Evolutionary conservation across 1,140 invertebrate genomes (phyloP).

Genomic region (Trissolcus basalis): DNA sequence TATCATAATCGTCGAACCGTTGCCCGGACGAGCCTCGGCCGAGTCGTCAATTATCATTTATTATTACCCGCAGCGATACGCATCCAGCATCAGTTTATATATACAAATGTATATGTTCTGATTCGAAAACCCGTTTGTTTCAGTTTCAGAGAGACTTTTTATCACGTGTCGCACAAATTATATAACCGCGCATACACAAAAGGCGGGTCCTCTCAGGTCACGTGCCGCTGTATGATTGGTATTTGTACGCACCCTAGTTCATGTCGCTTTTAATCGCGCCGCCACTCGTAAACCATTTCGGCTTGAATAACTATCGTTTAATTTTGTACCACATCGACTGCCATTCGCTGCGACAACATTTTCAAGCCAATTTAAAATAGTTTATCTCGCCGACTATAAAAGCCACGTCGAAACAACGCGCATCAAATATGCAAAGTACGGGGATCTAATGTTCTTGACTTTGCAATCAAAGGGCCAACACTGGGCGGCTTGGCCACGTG

Average conservation of each 20-base stretch:
- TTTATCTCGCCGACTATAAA: not conserved
- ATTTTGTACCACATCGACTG: slow-evolving; percentile 20
- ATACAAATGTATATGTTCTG: not conserved
- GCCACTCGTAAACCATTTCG: slow-evolving; percentile 31
- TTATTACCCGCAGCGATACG: slow-evolving; percentile 27
- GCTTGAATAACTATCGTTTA: slow-evolving; percentile 18
- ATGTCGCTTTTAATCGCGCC: slow-evolving; percentile 15
- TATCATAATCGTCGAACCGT: slow-evolving; percentile 52
- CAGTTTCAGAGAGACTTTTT: slow-evolving; percentile 14
- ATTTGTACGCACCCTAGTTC: slow-evolving; percentile 49
- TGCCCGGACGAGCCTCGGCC: not conserved
- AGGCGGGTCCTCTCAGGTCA: slow-evolving; percentile 14
- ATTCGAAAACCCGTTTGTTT: slow-evolving; percentile 6
- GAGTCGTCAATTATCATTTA: slow-evolving; percentile 50
- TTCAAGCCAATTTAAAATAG: not conserved
- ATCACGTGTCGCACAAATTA: slow-evolving; percentile 21
- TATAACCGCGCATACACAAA: slow-evolving; percentile 2
- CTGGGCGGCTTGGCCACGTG: slow-evolving; percentile 53
- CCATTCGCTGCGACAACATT: too few species aligned
- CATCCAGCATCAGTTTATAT: slow-evolving; percentile 3
- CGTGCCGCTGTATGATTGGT: slow-evolving; percentile 46
- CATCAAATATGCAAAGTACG: slow-evolving; percentile 29
- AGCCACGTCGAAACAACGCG: too few species aligned
- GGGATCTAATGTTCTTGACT: not conserved
- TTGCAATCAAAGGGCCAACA: slow-evolving; percentile 45